Percentiles rank a stretch among this genome's conserved stretches.
Evolutionary conservation across 1,140 invertebrate species (phyloP).

Genomic region (Elymnias hypermnestra): DNA sequence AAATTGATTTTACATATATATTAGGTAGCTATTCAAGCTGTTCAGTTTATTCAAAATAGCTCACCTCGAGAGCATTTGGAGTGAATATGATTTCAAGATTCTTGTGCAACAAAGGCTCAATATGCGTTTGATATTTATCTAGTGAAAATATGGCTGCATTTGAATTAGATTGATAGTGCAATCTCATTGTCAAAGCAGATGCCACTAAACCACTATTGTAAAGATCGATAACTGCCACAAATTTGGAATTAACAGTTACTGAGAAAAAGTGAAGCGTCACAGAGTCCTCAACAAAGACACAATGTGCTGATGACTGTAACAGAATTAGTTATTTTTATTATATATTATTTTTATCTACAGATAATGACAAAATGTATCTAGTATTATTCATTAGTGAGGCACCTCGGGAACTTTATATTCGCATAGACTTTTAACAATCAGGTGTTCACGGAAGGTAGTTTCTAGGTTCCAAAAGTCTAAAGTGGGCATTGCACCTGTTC

Average conservation of each 20-base stretch:
- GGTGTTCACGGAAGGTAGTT: conserved; percentile 63
- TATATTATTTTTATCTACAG: too few relatives aligned
- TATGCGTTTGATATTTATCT: conserved; percentile 58
- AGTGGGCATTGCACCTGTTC: conserved; percentile 61
- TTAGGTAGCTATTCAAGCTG: not conserved
- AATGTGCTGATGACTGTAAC: conserved; percentile 57
- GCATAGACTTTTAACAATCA: conserved; percentile 54
- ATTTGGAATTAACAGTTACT: conserved; percentile 49
- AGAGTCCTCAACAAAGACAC: conserved; percentile 63
- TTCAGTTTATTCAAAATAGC: not conserved
- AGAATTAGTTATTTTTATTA: too few relatives aligned
- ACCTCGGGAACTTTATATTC: conserved; percentile 63
- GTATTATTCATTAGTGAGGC: conserved; percentile 5
- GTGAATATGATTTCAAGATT: conserved; percentile 58
- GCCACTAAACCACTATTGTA: conserved; percentile 66
- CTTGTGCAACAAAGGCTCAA: conserved; percentile 61
- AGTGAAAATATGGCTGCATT: conserved; percentile 49
- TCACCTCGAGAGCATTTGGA: conserved; percentile 55
- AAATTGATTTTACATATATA: not conserved
- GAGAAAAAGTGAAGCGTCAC: conserved; percentile 58
- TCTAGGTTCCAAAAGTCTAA: conserved; percentile 68
- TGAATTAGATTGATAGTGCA: conserved; percentile 52
- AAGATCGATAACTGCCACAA: conserved; percentile 46
- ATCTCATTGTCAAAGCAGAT: conserved; percentile 47
- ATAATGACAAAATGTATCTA: too few relatives aligned